These are phyloP conservation scores for Rhodinocichla rosea DNA, from an alignment of 2,113 vertebrate species.

Conservation along the genomic window DNA sequence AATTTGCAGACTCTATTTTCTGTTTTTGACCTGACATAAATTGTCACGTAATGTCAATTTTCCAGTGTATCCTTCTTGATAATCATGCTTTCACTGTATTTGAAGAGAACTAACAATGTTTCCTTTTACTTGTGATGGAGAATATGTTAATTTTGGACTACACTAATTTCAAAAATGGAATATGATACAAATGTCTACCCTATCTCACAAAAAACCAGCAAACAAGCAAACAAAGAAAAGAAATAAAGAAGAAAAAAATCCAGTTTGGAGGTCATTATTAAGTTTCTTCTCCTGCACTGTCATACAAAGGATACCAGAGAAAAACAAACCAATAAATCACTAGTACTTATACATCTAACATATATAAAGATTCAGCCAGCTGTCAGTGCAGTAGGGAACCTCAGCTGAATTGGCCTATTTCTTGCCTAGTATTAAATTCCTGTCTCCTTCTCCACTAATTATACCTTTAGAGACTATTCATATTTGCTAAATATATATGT, in stretches of 20 bases:
- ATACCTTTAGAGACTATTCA: slow-evolving; percentile 53
- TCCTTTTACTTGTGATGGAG: neutral
- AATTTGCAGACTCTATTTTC: neutral
- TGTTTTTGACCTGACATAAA: neutral
- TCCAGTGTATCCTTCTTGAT: neutral
- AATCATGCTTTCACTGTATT: neutral
- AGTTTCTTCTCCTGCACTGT: neutral
- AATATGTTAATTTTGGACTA: neutral
- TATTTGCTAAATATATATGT: slow-evolving; percentile 15
- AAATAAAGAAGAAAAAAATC: neutral
- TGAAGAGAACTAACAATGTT: neutral
- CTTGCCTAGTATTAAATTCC: slow-evolving; percentile 24
- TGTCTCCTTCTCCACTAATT: slow-evolving; percentile 65
- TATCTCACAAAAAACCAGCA: neutral
- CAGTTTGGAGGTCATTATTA: neutral
- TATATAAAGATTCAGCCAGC: slow-evolving; percentile 10
- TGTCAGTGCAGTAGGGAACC: slow-evolving; percentile 55
- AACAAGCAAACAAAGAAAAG: neutral
- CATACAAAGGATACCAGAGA: neutral
- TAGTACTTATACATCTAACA: neutral
- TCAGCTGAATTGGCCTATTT: slow-evolving; percentile 75
- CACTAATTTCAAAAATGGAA: neutral
- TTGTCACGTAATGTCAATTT: neutral
- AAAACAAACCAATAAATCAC: slow-evolving; percentile 61
- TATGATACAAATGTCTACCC: neutral